These are phyloP conservation scores for Dromiciops gliroides DNA, from an alignment of 2,113 vertebrate genomes.

Conservation along the genomic window DNA sequence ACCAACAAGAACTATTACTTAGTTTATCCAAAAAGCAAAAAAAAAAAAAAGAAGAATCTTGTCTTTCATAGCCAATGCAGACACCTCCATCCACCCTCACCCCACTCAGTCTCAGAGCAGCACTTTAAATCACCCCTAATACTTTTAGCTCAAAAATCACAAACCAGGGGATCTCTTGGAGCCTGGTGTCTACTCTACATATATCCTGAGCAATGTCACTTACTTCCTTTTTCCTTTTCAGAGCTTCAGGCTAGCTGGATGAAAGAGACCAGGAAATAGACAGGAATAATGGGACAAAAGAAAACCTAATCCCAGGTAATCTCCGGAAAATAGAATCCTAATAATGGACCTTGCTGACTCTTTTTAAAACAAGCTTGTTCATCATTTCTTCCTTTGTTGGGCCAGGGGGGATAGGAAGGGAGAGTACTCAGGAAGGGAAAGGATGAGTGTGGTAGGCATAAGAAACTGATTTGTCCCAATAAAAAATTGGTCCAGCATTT, in stretches of 20 bases:
- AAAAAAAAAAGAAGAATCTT: not conserved
- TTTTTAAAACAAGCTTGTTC: constrained; percentile 10
- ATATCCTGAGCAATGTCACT: constrained; percentile 50
- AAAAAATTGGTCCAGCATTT: constrained; percentile 70
- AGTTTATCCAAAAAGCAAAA: not conserved
- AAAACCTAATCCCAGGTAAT: constrained; percentile 70
- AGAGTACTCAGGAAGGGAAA: constrained; percentile 50
- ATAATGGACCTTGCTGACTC: constrained; percentile 56
- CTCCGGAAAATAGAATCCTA: constrained; percentile 60
- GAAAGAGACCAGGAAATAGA: constrained; percentile 59
- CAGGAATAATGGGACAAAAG: constrained; percentile 70
- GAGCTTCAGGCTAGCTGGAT: constrained; percentile 40
- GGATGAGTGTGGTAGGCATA: constrained; percentile 67
- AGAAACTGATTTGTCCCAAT: constrained; percentile 53
- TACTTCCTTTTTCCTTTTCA: constrained; percentile 40
- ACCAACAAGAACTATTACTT: not conserved
- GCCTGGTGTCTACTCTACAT: not conserved
- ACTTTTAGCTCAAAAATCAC: constrained; percentile 22
- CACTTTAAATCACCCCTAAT: constrained; percentile 14
- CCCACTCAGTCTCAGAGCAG: not conserved
- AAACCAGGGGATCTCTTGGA: not conserved
- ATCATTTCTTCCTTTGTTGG: constrained; percentile 41
- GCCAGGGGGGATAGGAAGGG: constrained; percentile 37
- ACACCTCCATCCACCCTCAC: not conserved
- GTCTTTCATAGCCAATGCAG: not conserved